Evolutionary conservation across 2,113 vertebrate species (phyloP), one percentile per base, ranked within the genome.

Genomic region (Mobula hypostoma): DNA sequence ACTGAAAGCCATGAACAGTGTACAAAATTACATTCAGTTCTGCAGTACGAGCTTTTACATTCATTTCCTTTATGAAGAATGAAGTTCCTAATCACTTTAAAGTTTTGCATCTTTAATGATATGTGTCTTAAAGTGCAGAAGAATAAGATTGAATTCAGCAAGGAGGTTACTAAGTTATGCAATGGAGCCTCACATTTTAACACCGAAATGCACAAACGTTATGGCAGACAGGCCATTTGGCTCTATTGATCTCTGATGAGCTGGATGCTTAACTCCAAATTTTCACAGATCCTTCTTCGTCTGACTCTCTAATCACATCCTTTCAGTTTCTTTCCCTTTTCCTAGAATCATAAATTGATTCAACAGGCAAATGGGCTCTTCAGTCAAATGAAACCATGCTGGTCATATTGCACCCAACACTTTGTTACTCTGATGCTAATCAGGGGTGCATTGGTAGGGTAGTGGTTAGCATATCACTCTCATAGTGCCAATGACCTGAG

Each of bases 21-120:
- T 88, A 63, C 32, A 36, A 68, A 92, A 24, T 32, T 88, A 88
- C 83, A 88, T 88, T 88, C 61, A n/a, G 83, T 63, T 63, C 61
- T 88, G 56, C 56, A 58, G 48, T 61, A 12, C 56, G 12, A 88
- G 12, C 61, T 5, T 77, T 63, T 63, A 63, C 6, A 61, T 88
- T 32, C 61, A 27, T 88, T 88, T n/a, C 61, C 27, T 88, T 88
- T n/a, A 88, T 63, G 58, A 58, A 12, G 83, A 88, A n/a, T 24
- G 83, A 63, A 56, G 56, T 63, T 56, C 29, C 58, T 61, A 27
- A n/a, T 87, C 58, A n/a, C 58, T 14, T 61, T 63, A 63, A 61
- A 15, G 27, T 87, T n/a, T 87, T 56, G 15, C 11, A 14, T 70
- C 24, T 83, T 2, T 56, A 48, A 24, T 58, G 27, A n/a, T 15